A percentile compares a stretch with the other conserved stretches of the same genome.
These are phyloP conservation scores for Grammomys dolichurus DNA, from an alignment of 2,113 vertebrate species.

Conservation along the genomic window DNA sequence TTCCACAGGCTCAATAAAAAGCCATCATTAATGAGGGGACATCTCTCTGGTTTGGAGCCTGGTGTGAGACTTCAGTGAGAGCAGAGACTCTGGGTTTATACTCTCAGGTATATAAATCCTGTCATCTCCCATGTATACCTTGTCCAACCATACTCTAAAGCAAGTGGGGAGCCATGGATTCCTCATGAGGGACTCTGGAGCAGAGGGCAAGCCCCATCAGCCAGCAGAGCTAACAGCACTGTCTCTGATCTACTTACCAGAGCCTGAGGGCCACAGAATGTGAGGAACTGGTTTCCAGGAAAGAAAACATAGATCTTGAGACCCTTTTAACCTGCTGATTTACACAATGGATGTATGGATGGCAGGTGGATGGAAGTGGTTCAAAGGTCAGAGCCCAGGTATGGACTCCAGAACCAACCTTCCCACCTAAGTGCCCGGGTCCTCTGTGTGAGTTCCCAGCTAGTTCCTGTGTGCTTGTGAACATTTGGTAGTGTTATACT, in stretches of 20 bases:
- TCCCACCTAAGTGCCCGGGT: background rate
- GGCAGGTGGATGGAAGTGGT: fast-evolving
- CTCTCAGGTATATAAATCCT: background rate
- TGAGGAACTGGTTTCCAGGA: fast-evolving
- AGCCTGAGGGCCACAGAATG: fast-evolving
- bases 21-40: background rate
- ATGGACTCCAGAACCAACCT: background rate
- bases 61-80: background rate
- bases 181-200: background rate
- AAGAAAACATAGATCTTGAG: background rate
- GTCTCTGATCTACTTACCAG: background rate
- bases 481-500: too few species aligned
- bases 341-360: fast-evolving
- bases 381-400: background rate
- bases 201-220: background rate
- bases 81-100: background rate
- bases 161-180: fast-evolving
- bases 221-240: background rate
- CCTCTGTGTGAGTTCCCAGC: background rate
- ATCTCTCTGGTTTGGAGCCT: background rate
- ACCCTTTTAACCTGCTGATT: fast-evolving
- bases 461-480: too few species aligned
- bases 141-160: background rate
- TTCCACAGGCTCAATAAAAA: background rate
- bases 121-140: background rate